Evolutionary conservation across 92 coral and sea anemone species (phyloP), one percentile per base, ranked within the genome.

Genomic region (Epizoanthus fatuus): DNA sequence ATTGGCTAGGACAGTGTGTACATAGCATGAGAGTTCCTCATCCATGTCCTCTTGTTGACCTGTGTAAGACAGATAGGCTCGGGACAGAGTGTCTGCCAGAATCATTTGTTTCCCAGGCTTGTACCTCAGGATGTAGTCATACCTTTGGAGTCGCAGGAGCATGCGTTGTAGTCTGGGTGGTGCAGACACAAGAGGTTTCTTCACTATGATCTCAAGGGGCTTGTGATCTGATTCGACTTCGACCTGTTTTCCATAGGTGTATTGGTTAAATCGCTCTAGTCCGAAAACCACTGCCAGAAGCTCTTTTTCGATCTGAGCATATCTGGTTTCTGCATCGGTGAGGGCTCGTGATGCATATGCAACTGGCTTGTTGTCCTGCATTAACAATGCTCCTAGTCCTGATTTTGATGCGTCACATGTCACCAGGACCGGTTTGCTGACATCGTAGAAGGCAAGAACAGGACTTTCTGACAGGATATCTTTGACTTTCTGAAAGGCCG

Each of bases 171-270:
- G 91, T 45, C 90, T 80, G 59, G 91, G 86, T 69, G 89, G 83
- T 5, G 89, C 94, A 44, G 85, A 57, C 44, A 88, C 70, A 3
- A 90, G 83, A 35, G 91, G 22, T 74, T 91, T 91, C 69, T 91
- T 91, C 1, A 82, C 89, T 52, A 83, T 87, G 39, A 81, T 68
- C 67, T 83, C 92, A 16, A 91, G 49, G 52, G 91, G 89, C 69
- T 91, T 91, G 85, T 91, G 95, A 77, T 91, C 95, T 19, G 89
- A 83, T 38, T 88, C 81, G 3, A 77, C 87, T 56, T 80, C 73
- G n/a, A 91, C 89, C 13, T 49, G 55, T 80, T 81, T 86, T 20
- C 94, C 94, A 69, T 68, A 82, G 22, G 87, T 65, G 69, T 74
- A 82, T 39, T 81, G 88, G 84, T 86, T 74, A 83, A 90, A 86